A percentile compares a stretch with the other conserved stretches of the same genome.
Evolutionary conservation across 2,888 invertebrate species (phyloP).

Genomic region (Drosophila mayaguana): DNA sequence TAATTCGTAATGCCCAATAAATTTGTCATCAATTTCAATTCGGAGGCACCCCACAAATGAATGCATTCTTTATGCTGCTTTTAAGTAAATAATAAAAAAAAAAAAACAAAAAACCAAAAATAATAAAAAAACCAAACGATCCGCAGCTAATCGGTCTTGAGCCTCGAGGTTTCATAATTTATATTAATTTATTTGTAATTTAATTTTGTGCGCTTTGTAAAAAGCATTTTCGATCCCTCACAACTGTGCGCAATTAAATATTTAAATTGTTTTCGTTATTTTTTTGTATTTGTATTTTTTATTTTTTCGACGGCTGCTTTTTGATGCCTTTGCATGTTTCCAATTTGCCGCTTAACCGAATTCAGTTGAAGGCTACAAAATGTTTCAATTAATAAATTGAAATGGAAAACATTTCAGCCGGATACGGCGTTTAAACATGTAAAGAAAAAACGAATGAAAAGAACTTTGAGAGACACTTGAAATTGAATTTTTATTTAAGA

Average conservation of each 20-base stretch:
- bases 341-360: conserved; percentile 32
- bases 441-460: background rate
- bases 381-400: conserved; percentile 40
- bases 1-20: conserved; percentile 70
- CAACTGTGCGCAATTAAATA: conserved; percentile 53
- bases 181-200: conserved; percentile 61
- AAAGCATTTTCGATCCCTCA: conserved; percentile 23
- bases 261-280: conserved; percentile 49
- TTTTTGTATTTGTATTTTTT: background rate
- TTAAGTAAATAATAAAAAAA: conserved; percentile 1
- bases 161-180: conserved; percentile 43
- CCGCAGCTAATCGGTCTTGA: conserved; percentile 20
- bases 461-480: conserved; percentile 7
- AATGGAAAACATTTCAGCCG: conserved; percentile 21
- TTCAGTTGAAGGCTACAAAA: conserved; percentile 40
- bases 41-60: conserved; percentile 18
- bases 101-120: background rate
- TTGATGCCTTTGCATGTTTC: conserved; percentile 36
- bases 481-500: background rate
- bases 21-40: conserved; percentile 72
- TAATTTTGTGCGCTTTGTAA: conserved; percentile 42
- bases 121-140: conserved; percentile 11
- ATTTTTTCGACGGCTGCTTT: conserved; percentile 36
- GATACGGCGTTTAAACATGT: background rate
- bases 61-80: conserved; percentile 37